Evolutionary conservation across 2,888 invertebrate species (phyloP).

Genomic region (Nasonia oneida): DNA sequence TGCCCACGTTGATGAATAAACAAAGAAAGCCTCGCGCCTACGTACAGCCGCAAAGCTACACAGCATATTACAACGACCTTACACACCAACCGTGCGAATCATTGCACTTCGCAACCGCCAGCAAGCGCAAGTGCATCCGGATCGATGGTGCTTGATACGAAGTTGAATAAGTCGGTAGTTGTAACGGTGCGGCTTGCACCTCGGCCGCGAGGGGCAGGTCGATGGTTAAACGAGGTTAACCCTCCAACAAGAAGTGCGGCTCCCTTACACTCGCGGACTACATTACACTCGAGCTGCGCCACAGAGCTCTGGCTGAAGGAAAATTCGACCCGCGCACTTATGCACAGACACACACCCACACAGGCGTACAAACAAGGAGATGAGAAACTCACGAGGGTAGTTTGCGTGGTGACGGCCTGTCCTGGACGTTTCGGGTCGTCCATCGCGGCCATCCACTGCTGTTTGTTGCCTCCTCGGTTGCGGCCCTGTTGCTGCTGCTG

Average conservation of each 20-base stretch:
- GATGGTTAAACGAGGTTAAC: constrained; percentile 41
- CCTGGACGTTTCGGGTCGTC: constrained; percentile 73
- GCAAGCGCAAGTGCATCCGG: not conserved
- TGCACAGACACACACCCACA: not conserved
- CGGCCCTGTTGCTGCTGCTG: constrained; percentile 62
- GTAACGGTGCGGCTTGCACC: not conserved
- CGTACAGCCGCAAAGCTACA: not conserved
- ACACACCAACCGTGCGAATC: not conserved
- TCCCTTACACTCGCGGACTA: not conserved
- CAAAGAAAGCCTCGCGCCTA: too few species aligned
- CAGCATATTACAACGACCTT: not conserved
- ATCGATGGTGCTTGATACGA: not conserved
- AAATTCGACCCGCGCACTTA: too few species aligned
- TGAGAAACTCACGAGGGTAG: constrained; percentile 86
- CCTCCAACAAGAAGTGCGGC: not conserved
- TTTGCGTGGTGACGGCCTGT: constrained; percentile 85
- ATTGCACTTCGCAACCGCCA: not conserved
- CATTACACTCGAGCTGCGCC: not conserved
- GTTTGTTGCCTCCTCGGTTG: constrained; percentile 74
- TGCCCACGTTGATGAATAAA: too few species aligned
- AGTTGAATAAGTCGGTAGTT: not conserved
- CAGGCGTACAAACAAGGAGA: constrained; percentile 15
- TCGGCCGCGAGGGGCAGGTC: not conserved
- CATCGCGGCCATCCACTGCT: constrained; percentile 78
- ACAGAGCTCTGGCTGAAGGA: not conserved